These are phyloP conservation scores for Seira ritae DNA, from an alignment of 2,888 invertebrate species.

Conservation along the genomic window DNA sequence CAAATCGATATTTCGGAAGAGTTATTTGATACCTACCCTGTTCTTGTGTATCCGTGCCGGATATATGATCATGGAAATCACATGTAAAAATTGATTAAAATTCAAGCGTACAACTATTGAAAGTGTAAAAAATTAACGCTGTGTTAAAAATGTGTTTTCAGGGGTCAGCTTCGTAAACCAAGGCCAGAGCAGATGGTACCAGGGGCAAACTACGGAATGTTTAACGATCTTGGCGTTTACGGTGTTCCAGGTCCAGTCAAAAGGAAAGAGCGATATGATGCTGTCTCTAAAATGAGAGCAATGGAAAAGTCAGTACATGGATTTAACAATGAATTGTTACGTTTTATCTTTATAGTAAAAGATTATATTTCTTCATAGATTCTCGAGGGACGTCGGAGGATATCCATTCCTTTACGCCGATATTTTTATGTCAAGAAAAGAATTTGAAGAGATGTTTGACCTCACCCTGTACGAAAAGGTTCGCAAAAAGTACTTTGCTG, in stretches of 20 bases:
- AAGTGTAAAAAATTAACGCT: not conserved
- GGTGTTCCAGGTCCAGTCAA: conserved; percentile 83
- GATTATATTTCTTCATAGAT: conserved; percentile 74
- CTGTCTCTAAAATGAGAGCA: conserved; percentile 81
- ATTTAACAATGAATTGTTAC: not conserved
- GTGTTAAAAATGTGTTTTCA: conserved; percentile 63
- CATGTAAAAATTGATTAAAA: conserved; percentile 53
- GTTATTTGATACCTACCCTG: conserved; percentile 82
- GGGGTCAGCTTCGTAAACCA: conserved; percentile 80
- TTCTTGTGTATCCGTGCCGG: conserved; percentile 83
- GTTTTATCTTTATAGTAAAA: not conserved
- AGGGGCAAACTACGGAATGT: conserved; percentile 83
- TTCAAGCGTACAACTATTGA: not conserved
- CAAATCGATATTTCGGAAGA: conserved; percentile 80
- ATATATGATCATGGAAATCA: conserved; percentile 81
- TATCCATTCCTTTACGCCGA: conserved; percentile 84
- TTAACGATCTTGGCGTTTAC: conserved; percentile 84
- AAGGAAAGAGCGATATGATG: conserved; percentile 80
- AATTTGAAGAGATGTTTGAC: conserved; percentile 84
- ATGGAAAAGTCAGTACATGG: conserved; percentile 79
- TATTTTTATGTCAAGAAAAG: conserved; percentile 81
- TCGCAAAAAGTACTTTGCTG: conserved; percentile 80
- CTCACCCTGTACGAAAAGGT: conserved; percentile 81
- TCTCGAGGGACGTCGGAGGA: conserved; percentile 82
- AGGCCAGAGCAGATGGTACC: conserved; percentile 80